Evolutionary conservation across 2,888 invertebrate genomes (phyloP).

Genomic region (Shargacucullia verbasci): DNA sequence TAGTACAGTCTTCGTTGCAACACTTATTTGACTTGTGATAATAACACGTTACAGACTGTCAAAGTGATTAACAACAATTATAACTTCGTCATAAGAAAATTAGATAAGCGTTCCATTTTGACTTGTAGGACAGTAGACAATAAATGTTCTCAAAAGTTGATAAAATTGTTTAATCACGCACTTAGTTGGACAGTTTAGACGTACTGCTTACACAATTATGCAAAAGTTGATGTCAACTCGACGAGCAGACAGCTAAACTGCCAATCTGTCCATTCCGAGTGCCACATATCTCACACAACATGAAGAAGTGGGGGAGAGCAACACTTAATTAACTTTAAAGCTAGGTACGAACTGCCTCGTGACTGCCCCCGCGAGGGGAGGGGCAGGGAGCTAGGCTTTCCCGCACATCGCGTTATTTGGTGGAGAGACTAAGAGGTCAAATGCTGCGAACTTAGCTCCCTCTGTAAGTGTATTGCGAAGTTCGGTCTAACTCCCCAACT

Average conservation of each 20-base stretch:
- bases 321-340: constrained; percentile 83
- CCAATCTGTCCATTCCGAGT: constrained; percentile 67
- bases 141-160: constrained; percentile 39
- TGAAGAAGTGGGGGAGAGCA: constrained; percentile 62
- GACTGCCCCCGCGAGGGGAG: constrained; percentile 37
- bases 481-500: constrained; percentile 66
- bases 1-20: not conserved
- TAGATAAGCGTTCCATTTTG: constrained; percentile 27
- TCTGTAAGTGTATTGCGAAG: constrained; percentile 75
- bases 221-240: constrained; percentile 58
- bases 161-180: constrained; percentile 26
- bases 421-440: constrained; percentile 71
- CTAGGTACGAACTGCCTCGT: constrained; percentile 74
- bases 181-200: constrained; percentile 43
- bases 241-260: constrained; percentile 61
- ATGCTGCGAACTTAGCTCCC: constrained; percentile 68
- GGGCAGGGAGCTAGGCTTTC: constrained; percentile 58
- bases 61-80: constrained; percentile 37
- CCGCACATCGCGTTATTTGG: constrained; percentile 73
- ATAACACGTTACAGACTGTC: constrained; percentile 18
- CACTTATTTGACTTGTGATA: constrained; percentile 1
- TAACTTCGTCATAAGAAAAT: constrained; percentile 32
- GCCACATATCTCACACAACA: constrained; percentile 72
- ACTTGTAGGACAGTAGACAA: constrained; percentile 21
- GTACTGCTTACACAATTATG: constrained; percentile 51